Base-by-base conservation (phyloP, 2,797 vertebrate species). In the Myripristis murdjan region DNA sequence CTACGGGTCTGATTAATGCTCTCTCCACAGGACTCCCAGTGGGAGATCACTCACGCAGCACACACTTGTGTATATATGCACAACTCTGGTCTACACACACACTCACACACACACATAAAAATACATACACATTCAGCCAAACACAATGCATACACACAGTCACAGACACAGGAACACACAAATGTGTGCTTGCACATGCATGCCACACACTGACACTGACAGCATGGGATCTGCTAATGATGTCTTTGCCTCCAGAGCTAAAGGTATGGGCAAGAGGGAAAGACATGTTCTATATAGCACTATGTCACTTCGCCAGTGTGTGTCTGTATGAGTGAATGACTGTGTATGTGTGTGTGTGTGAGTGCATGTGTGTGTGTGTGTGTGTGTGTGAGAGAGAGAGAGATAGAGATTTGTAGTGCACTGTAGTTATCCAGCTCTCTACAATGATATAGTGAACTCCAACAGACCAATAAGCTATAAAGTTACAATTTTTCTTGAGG, bases 1-100 rank as follows among this genome's bases (percentile, higher is more conserved):
- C 70, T 6, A 39, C 49, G 70, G 59, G 59, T 83, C 83, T 89
- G 83, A 93, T 91, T 91, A 93, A 91, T 92, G 54, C 86, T 73
- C 75, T 77, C 69, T 87, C 80, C 82, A 59, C 77, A 75, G 86
- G 85, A 70, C 49, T 85, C 79, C 83, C 84, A 47, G 41, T 82
- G 86, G 82, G 87, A 78, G 76, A 77, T 83, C 82, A 74, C 71
- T 84, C 47, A 78, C 70, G 72, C 78, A 73, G 57, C 73, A 68
- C 68, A 82, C 68, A 63, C 70, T 66, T 39, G n/a, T 39, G 24
- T 37, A 68, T 74, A 49, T 61, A 66, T 44, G 10, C 15, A 11
- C 64, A 63, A 49, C 48, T 49, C 52, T 76, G 64, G 51, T 47
- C 60, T 57, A 47, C 23, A 28, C 37, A 39, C 37, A 39, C 39